Evolutionary conservation across 2,888 invertebrate species (phyloP), one percentile per base, ranked within the genome.

Genomic region (Mellilla xanthometata): DNA sequence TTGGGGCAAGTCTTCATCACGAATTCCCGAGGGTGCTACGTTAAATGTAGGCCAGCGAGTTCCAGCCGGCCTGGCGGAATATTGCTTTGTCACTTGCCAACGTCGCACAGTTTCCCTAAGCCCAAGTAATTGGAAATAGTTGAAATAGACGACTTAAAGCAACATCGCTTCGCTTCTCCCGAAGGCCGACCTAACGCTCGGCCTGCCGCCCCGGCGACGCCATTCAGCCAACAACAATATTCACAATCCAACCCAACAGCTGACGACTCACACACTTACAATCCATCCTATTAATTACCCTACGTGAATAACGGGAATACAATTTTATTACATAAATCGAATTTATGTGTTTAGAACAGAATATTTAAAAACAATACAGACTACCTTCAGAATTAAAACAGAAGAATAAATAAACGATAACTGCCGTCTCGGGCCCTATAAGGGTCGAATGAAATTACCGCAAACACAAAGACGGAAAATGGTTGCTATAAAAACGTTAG

Each of bases 81-180:
- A 89, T 89, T 88, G 88, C 87, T 86, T 84, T 89, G 89, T 88
- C 89, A 87, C 85, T 85, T 78, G 82, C 78, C 81, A 82, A 85
- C 84, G 78, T 84, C 76, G 81, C 75, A 72, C 74, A 76, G 76
- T 80, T 79, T 73, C 76, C 73, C 84, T 87, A 85, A 89, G 84
- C 82, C 81, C 80, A 80, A 87, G 86, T 88, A 88, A 89, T 89
- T 89, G 87, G 87, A 88, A 89, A 89, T 88, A 85, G 82, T 87
- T 87, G 86, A 86, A 89, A 87, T 86, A 83, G 82, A 78, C 76
- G 73, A 74, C 74, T 79, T 74, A 72, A 65, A 75, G 71, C 73
- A 76, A 79, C 79, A 76, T 72, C 64, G 70, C 66, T 63, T 47
- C 63, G 50, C 52, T 48, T 55, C 54, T 54, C 38, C 44, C 45